Evolutionary conservation across 2,888 invertebrate species (phyloP).

Genomic region (Zhuqinia jingwanae): DNA sequence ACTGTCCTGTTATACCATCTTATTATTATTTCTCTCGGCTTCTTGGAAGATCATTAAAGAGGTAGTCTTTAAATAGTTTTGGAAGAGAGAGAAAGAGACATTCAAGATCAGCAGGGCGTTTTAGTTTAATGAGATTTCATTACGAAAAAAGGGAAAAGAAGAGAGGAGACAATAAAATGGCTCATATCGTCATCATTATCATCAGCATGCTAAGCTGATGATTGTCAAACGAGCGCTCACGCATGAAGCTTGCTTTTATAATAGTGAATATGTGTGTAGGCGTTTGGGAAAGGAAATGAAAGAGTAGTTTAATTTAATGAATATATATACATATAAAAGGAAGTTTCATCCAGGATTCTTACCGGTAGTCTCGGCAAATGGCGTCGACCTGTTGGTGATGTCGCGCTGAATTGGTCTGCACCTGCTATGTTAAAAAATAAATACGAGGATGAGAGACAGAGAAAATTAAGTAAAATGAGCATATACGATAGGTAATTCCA

Average conservation of each 20-base stretch:
- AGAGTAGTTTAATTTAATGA: not conserved
- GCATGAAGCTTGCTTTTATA: no score
- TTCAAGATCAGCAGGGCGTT: constrained; percentile 19
- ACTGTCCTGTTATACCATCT: not conserved
- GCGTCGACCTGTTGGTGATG: constrained; percentile 74
- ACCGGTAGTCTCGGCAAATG: constrained; percentile 78
- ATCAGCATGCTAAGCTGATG: not conserved
- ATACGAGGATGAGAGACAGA: not conserved
- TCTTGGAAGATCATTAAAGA: constrained; percentile 16
- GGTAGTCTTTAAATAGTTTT: constrained; percentile 9
- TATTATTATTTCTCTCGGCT: not conserved
- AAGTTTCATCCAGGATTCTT: constrained; percentile 51
- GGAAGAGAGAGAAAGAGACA: not conserved
- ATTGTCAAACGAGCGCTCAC: no score
- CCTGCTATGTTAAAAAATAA: no score
- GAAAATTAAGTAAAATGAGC: constrained; percentile 1
- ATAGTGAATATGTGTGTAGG: not conserved
- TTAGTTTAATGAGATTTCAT: constrained; percentile 40
- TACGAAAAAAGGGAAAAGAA: not conserved
- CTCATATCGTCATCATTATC: not conserved
- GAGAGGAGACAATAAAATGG: not conserved
- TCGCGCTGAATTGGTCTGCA: constrained; percentile 75
- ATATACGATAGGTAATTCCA: not conserved
- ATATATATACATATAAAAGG: not conserved
- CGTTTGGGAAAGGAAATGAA: not conserved